These are phyloP conservation scores for Drosophila pandora DNA, from an alignment of 1,140 invertebrate species.

Conservation along the genomic window DNA sequence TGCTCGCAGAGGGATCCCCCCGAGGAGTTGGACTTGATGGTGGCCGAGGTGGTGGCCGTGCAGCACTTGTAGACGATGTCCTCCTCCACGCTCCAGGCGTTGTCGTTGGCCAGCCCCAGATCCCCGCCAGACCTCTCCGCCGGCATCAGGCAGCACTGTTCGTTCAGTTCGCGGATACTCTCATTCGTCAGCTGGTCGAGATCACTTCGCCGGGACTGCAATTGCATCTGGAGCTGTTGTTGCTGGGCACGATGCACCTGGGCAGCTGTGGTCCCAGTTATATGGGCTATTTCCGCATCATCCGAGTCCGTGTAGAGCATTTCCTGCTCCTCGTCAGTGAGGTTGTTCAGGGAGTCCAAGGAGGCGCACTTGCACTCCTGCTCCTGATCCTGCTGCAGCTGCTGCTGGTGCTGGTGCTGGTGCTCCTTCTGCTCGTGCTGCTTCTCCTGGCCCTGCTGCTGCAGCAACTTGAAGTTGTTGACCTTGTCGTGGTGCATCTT, in stretches of 20 bases:
- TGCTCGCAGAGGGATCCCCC: slow-evolving; percentile 56
- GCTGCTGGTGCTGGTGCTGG: slow-evolving; percentile 5
- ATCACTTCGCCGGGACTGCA: slow-evolving; percentile 70
- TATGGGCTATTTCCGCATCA: slow-evolving; percentile 82
- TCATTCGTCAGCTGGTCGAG: slow-evolving; percentile 80
- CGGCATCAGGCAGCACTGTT: slow-evolving; percentile 61
- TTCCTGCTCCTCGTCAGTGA: slow-evolving; percentile 84
- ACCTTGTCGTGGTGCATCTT: slow-evolving; percentile 80
- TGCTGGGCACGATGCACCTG: slow-evolving; percentile 80
- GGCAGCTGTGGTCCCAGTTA: slow-evolving; percentile 78
- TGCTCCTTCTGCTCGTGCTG: slow-evolving; percentile 15
- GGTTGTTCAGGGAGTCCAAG: slow-evolving; percentile 87
- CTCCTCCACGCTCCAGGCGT: slow-evolving; percentile 80
- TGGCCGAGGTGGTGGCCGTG: slow-evolving; percentile 28
- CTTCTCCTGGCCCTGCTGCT: slow-evolving; percentile 51
- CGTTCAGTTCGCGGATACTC: slow-evolving; percentile 74
- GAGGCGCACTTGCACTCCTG: slow-evolving; percentile 85
- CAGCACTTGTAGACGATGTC: slow-evolving; percentile 76
- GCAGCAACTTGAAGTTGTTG: slow-evolving; percentile 66
- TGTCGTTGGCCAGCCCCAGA: slow-evolving; percentile 48
- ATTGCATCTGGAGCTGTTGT: slow-evolving; percentile 16
- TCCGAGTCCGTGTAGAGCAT: slow-evolving; percentile 76
- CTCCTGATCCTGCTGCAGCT: slow-evolving; percentile 8
- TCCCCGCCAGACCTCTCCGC: slow-evolving; percentile 13
- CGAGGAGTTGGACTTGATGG: slow-evolving; percentile 22